These are phyloP conservation scores for Syngnathus scovelli DNA, from an alignment of 2,113 vertebrate species.

Conservation along the genomic window DNA sequence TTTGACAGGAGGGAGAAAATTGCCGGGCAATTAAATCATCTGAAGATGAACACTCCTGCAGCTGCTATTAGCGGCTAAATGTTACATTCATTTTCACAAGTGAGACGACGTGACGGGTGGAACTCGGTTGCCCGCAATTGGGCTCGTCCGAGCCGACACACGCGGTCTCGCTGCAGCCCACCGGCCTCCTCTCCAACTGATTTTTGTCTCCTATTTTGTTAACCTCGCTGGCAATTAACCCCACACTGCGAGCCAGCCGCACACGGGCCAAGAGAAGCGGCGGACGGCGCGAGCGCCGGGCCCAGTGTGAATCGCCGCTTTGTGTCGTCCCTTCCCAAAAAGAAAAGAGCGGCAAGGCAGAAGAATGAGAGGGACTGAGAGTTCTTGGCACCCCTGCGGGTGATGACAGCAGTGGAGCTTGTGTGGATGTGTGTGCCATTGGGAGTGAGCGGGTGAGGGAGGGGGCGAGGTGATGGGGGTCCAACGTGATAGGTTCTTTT, in stretches of 20 bases:
- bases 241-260: constrained; percentile 53
- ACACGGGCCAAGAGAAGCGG: constrained; percentile 40
- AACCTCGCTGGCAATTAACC: constrained; percentile 73
- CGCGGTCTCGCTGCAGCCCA: constrained; percentile 30
- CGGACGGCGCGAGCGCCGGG: constrained; percentile 47
- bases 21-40: constrained; percentile 78
- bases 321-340: constrained; percentile 64
- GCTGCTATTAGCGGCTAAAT: constrained; percentile 73
- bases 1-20: constrained; percentile 74
- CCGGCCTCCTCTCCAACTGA: constrained; percentile 56
- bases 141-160: constrained; percentile 18
- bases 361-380: constrained; percentile 40
- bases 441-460: not conserved
- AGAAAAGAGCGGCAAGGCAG: constrained; percentile 43
- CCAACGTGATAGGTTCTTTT: constrained; percentile 60
- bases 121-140: constrained; percentile 15
- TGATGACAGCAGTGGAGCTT: constrained; percentile 48
- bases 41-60: constrained; percentile 73
- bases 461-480: not conserved
- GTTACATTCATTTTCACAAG: constrained; percentile 66
- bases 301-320: constrained; percentile 56
- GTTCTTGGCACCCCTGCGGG: constrained; percentile 47
- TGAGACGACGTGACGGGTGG: constrained; percentile 37
- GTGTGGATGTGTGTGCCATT: constrained; percentile 18
- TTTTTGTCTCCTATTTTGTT: constrained; percentile 75